A percentile compares a stretch with the other conserved stretches of the same genome.
Evolutionary conservation across 37 sponge, comb jelly and placozoan genomes (phyloP).

Genomic region (Halisarca cf. caerulea): DNA sequence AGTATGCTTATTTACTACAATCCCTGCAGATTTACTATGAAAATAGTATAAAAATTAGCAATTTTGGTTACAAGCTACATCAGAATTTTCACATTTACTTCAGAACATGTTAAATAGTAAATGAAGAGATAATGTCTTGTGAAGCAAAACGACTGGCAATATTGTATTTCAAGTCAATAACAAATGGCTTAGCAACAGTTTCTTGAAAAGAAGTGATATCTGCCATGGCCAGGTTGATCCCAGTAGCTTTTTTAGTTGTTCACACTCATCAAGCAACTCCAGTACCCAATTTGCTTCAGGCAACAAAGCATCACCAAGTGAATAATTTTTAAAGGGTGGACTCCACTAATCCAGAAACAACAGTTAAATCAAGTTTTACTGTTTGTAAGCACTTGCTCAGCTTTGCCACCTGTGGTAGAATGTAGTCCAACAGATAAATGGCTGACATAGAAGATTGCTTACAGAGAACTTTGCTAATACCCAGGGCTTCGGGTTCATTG

Average conservation of each 20-base stretch:
- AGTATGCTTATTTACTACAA: no score
- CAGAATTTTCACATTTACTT: no score
- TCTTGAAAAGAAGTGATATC: no score
- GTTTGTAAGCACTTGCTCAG: slow-evolving; percentile 67
- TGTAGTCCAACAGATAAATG: slow-evolving; percentile 56
- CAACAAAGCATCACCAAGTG: slow-evolving; percentile 65
- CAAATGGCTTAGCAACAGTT: slow-evolving; percentile 49
- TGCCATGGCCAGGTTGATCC: slow-evolving; percentile 38
- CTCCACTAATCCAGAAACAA: slow-evolving; percentile 59
- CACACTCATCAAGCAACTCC: slow-evolving; percentile 42
- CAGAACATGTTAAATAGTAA: no score
- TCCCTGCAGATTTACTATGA: no score
- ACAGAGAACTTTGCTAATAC: slow-evolving; percentile 54
- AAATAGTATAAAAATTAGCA: no score
- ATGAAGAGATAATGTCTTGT: slow-evolving; percentile 65
- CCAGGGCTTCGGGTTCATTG: slow-evolving; percentile 75
- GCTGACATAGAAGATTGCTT: slow-evolving; percentile 58
- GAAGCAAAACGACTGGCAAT: slow-evolving; percentile 60
- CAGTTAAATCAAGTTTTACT: slow-evolving; percentile 58
- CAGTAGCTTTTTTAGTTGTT: slow-evolving; percentile 37
- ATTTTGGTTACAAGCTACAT: no score
- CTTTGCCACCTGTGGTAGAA: slow-evolving; percentile 59
- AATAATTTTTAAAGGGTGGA: slow-evolving; percentile 64
- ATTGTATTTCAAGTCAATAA: slow-evolving; percentile 54
- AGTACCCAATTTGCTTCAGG: slow-evolving; percentile 73